Conservation (phyloP, 2,113 vertebrate genomes). For the Nothobranchius furzeri region DNA sequence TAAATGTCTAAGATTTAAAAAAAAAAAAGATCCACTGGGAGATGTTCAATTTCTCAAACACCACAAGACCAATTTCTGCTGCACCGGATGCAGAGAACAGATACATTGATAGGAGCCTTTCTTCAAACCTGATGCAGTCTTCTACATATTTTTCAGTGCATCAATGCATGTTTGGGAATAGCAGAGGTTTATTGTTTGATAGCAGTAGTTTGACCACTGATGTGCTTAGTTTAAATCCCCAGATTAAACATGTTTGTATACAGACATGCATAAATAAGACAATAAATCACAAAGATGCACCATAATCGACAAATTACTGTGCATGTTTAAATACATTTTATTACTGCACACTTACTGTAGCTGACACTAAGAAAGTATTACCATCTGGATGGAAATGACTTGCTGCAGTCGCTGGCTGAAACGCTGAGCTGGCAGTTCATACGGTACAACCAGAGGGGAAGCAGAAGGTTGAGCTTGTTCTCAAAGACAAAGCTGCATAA, state of each 20-base stretch:
- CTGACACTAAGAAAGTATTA: constrained; percentile 33
- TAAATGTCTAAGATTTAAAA: too few relatives aligned
- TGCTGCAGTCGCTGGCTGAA: constrained; percentile 35
- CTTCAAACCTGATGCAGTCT: background rate
- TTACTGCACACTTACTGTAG: constrained; percentile 47
- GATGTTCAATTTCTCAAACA: background rate
- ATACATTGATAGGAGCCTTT: too few relatives aligned
- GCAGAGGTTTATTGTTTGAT: too few relatives aligned
- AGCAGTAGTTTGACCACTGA: too few relatives aligned
- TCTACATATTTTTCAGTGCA: background rate
- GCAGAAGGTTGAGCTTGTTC: constrained; percentile 16
- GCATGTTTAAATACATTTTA: constrained; percentile 2
- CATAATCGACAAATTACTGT: too few relatives aligned
- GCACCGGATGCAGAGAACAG: too few relatives aligned
- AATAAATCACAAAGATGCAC: too few relatives aligned
- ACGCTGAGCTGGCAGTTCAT: constrained; percentile 40
- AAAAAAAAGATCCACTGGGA: background rate
- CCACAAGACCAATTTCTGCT: background rate
- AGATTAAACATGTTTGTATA: too few relatives aligned
- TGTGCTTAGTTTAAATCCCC: too few relatives aligned
- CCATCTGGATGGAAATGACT: constrained; percentile 50
- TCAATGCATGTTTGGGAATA: background rate
- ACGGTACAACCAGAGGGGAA: constrained; percentile 37
- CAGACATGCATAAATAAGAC: too few relatives aligned
- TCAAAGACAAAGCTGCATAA: constrained; percentile 10